A percentile compares a stretch with the other conserved stretches of the same genome.
Evolutionary conservation across 2,888 invertebrate genomes (phyloP).

Genomic region (Mimachlamys varia): DNA sequence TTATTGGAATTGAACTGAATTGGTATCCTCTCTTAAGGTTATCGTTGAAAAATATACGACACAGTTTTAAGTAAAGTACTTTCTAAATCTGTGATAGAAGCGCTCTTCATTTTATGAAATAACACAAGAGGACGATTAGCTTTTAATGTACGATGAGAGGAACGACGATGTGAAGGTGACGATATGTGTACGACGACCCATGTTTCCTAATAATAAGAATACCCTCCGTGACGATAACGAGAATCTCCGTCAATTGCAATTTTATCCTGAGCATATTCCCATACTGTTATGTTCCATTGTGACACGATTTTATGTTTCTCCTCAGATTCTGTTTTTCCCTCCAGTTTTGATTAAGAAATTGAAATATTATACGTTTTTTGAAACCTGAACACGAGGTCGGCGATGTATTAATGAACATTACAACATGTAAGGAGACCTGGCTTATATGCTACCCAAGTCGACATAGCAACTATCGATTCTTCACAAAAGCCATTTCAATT

Average conservation of each 20-base stretch:
- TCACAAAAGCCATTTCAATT: neutral
- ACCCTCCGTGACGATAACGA: neutral
- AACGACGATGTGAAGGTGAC: neutral
- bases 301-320: neutral
- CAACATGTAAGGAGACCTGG: neutral
- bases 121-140: neutral
- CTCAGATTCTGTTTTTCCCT: neutral
- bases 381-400: neutral
- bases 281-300: neutral
- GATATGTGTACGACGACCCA: neutral
- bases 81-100: neutral
- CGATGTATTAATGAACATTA: neutral
- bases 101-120: neutral
- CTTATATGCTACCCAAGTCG: neutral
- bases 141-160: neutral
- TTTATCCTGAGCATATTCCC: neutral
- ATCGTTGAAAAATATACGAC: neutral
- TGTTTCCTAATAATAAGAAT: neutral
- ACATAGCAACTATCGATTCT: neutral
- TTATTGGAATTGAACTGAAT: too few relatives aligned
- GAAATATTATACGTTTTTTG: constrained; percentile 31
- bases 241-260: neutral
- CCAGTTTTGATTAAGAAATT: constrained; percentile 32
- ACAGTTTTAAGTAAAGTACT: neutral
- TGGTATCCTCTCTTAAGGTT: too few relatives aligned